Evolutionary conservation across 2,888 invertebrate species (phyloP), one percentile per base, ranked within the genome.

Genomic region (Serrognathus titanus): DNA sequence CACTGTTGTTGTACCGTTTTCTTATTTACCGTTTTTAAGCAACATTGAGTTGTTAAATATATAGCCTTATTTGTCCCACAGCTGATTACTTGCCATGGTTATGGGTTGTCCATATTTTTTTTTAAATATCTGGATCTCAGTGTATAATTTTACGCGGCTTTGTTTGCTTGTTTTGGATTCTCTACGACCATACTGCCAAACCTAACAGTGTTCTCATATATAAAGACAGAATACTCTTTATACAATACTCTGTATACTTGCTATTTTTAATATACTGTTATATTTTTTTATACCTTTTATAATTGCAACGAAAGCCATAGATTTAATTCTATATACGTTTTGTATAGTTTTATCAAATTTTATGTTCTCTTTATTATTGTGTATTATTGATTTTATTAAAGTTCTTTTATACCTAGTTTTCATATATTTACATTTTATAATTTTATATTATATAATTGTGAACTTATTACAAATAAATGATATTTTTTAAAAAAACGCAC

Each of bases 291-390:
- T 64, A 63, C 62, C 59, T 59, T 62, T 57, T 65, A 50, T 60
- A 54, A 58, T 58, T 61, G 65, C 65, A 67, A 69, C 63, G 65
- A 66, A 62, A 69, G 74, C 74, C 74, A 74, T 75, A 73, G 71
- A 67, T 72, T 65, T 70, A 67, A 67, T 69, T 71, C 66, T 70
- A 69, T 62, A 60, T 62, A 72, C 71, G 73, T 74, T 76, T 75
- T 76, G 74, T 75, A 75, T 76, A 76, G 75, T 73, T 76, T 66
- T 75, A 75, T 67, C 73, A 76, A 74, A 75, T 76, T 76, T 75
- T 76, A 75, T 75, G 69, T 72, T 70, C 67, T 71, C 70, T 71
- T 71, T 72, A 71, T 74, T 73, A 70, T 71, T 58, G 55, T 73
- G 71, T 75, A 73, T 73, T 74, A 73, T 75, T 72, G 73, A 73